A percentile compares a stretch with the other conserved stretches of the same genome.
phyloP scores from a whole-genome alignment of 2,888 invertebrate genomes.

The Fragum whitleyi region DNA sequence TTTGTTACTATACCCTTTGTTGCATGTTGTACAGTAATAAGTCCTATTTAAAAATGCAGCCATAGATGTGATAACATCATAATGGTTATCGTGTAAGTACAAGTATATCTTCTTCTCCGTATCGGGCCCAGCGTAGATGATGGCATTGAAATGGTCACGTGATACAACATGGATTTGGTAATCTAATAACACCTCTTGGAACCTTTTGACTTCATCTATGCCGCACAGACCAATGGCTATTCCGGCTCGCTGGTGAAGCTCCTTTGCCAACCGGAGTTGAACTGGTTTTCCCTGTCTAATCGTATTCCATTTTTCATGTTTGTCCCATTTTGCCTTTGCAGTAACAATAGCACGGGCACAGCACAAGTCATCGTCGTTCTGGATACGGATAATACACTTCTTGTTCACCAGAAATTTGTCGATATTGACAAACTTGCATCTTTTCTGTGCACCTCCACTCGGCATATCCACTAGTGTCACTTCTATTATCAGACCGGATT shows the following conservation, averaged over 20 bases:
- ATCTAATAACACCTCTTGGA: conserved; percentile 27
- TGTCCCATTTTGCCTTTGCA: conserved; percentile 41
- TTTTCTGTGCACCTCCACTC: conserved; percentile 38
- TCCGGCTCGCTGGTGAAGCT: conserved; percentile 30
- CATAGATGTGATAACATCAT: conserved; percentile 42
- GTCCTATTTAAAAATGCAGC: conserved; percentile 25
- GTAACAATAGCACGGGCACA: too few species aligned
- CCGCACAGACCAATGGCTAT: conserved; percentile 22
- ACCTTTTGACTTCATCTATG: conserved; percentile 35
- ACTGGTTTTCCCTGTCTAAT: conserved; percentile 23
- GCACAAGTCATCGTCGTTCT: conserved; percentile 43
- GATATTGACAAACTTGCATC: conserved; percentile 25
- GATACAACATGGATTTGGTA: conserved; percentile 46
- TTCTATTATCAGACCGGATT: too few species aligned
- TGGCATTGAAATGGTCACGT: conserved; percentile 40
- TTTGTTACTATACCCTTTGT: conserved; percentile 26
- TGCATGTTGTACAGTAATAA: conserved; percentile 36
- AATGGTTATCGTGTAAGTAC: too few species aligned
- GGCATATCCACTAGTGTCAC: conserved; percentile 39
- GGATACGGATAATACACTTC: conserved; percentile 43
- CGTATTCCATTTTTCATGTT: conserved; percentile 35
- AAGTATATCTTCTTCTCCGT: conserved; percentile 29
- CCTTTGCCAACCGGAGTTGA: conserved; percentile 27
- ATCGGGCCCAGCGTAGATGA: conserved; percentile 42
- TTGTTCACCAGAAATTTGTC: conserved; percentile 38